A percentile compares a stretch with the other conserved stretches of the same genome.
These are phyloP conservation scores for Congeria kusceri DNA, from an alignment of 2,888 invertebrate species.

Conservation along the genomic window DNA sequence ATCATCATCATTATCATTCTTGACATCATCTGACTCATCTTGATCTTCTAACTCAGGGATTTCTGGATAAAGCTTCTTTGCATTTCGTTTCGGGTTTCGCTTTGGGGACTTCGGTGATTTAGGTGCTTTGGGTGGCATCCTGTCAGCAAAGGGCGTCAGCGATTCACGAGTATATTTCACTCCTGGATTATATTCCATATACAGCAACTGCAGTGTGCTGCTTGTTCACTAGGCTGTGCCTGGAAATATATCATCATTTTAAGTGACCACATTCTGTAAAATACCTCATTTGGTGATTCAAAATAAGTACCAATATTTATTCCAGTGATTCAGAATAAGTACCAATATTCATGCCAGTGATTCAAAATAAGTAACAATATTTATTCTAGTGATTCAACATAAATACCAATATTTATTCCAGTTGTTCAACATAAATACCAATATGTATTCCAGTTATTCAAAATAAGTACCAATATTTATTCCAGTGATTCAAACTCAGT, in stretches of 20 bases:
- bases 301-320: no score
- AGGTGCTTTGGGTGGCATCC: not conserved
- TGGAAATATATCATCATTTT: not conserved
- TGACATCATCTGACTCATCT: not conserved
- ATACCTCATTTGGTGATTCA: no score
- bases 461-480: no score
- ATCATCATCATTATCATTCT: not conserved
- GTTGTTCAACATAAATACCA: no score
- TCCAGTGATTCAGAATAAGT: no score
- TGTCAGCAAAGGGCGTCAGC: not conserved
- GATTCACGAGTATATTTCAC: not conserved
- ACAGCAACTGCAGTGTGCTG: not conserved
- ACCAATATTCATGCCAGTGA: no score
- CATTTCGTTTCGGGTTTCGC: not conserved
- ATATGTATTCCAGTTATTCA: no score
- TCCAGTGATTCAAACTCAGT: no score
- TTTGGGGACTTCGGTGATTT: constrained; percentile 17
- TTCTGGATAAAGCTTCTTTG: not conserved
- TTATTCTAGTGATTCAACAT: no score
- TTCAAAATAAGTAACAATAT: no score
- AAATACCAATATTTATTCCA: no score
- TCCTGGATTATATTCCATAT: no score
- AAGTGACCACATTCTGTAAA: not conserved
- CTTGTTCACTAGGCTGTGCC: not conserved
- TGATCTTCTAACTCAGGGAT: not conserved